phyloP scores from a whole-genome alignment of 2,888 invertebrate genomes.

The Ptilodon capucinus region DNA sequence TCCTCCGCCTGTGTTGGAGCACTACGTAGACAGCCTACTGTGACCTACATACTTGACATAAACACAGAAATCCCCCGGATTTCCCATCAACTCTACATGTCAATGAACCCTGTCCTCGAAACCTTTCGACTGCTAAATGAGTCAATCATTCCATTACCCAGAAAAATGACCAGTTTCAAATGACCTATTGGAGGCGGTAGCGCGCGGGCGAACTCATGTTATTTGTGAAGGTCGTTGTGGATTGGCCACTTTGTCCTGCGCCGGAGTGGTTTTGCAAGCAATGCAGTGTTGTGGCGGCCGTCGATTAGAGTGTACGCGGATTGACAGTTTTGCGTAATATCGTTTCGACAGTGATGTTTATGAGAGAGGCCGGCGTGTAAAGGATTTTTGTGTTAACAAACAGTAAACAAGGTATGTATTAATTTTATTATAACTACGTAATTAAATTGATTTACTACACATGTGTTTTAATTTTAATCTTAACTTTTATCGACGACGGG shows the following conservation, averaged over 20 bases:
- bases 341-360: conserved; percentile 30
- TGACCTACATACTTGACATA: conserved; percentile 16
- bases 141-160: conserved; percentile 16
- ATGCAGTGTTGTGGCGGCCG: conserved; percentile 37
- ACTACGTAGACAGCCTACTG: neutral
- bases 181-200: conserved; percentile 8
- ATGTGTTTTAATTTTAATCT: no score
- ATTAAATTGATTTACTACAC: no score
- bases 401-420: conserved; percentile 21
- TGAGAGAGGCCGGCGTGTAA: conserved; percentile 17
- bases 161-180: conserved; percentile 13
- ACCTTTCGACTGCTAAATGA: conserved; percentile 17
- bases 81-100: conserved; percentile 20
- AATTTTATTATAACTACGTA: neutral
- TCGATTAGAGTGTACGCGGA: conserved; percentile 28
- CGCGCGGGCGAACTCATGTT: conserved; percentile 3
- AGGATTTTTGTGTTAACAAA: conserved; percentile 22
- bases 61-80: conserved; percentile 10
- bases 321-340: conserved; percentile 11
- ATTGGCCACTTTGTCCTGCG: conserved; percentile 34
- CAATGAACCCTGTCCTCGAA: conserved; percentile 24
- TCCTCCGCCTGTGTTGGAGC: no score
- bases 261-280: conserved; percentile 41
- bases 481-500: no score
- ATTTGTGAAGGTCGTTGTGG: conserved; percentile 21